Evolutionary conservation across 2,797 vertebrate genomes (phyloP).

Genomic region (Sebastes vulpes): DNA sequence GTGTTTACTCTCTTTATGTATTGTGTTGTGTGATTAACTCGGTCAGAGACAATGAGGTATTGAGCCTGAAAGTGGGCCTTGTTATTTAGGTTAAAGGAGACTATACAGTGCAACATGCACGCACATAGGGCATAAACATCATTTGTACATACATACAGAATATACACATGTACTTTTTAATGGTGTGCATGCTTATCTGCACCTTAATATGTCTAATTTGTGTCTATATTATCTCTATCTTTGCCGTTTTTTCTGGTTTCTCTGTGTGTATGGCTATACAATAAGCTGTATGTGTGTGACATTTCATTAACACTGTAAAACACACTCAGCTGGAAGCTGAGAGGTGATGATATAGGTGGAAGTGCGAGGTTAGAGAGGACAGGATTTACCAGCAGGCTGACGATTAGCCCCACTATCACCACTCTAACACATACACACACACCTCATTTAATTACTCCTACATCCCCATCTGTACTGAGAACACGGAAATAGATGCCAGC

Average conservation of each 20-base stretch:
- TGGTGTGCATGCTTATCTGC: background rate
- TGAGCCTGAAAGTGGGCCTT: constrained; percentile 27
- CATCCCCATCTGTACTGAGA: constrained; percentile 67
- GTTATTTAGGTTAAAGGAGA: constrained; percentile 30
- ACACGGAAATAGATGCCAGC: constrained; percentile 37
- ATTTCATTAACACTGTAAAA: constrained; percentile 58
- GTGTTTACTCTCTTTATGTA: constrained; percentile 39
- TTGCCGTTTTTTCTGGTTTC: background rate
- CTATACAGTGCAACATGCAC: background rate
- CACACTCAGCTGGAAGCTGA: constrained; percentile 59
- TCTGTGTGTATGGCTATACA: background rate
- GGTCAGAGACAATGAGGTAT: constrained; percentile 36
- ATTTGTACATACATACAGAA: background rate
- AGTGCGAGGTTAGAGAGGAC: constrained; percentile 64
- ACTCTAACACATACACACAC: constrained; percentile 48
- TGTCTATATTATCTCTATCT: background rate
- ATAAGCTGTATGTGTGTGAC: constrained; percentile 32
- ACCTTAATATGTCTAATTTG: background rate
- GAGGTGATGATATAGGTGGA: constrained; percentile 69
- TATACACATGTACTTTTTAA: background rate
- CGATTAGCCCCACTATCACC: constrained; percentile 58
- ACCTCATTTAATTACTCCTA: constrained; percentile 64
- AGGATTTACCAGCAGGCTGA: constrained; percentile 68
- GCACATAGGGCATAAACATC: background rate
- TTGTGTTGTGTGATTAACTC: constrained; percentile 50